Evolutionary conservation across 2,888 invertebrate genomes (phyloP).

Genomic region (Parascotia fuliginaria): DNA sequence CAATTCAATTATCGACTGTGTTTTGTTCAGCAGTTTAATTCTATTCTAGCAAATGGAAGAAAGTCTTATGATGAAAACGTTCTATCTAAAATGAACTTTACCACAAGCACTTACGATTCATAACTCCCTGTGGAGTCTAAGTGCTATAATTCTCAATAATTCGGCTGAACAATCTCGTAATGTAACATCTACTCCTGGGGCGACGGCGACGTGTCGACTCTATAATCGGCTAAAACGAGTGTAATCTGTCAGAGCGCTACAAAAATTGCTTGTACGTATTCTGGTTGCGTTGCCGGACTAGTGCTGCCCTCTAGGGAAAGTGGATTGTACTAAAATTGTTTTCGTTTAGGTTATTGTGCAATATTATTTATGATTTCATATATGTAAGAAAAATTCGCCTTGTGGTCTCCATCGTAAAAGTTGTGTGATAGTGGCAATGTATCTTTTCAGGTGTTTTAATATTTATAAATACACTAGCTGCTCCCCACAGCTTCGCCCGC

Average conservation of each 20-base stretch:
- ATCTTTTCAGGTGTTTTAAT: too few relatives aligned
- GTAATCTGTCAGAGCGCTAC: conserved; percentile 29
- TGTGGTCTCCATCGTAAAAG: too few relatives aligned
- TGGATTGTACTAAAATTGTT: conserved; percentile 21
- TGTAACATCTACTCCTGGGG: conserved; percentile 3
- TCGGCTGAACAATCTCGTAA: conserved; percentile 7
- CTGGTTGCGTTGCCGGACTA: conserved; percentile 18
- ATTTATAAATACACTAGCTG: too few relatives aligned
- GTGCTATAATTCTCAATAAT: conserved; percentile 9
- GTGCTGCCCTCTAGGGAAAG: conserved; percentile 24
- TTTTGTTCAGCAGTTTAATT: too few relatives aligned
- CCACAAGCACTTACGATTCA: neutral
- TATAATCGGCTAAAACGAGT: conserved; percentile 30
- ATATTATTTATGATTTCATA: neutral
- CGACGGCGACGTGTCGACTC: conserved; percentile 9
- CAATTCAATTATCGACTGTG: too few relatives aligned
- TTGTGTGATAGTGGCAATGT: too few relatives aligned
- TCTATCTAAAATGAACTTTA: neutral
- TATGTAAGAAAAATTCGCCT: too few relatives aligned
- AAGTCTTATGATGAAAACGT: too few relatives aligned
- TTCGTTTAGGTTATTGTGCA: conserved; percentile 13
- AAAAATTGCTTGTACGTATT: conserved; percentile 34
- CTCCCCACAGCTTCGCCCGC: too few relatives aligned
- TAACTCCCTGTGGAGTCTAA: neutral
- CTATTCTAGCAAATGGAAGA: too few relatives aligned